Evolutionary conservation across 2,113 vertebrate species (phyloP), one percentile per base, ranked within the genome.

Genomic region (Haemorhous mexicanus): DNA sequence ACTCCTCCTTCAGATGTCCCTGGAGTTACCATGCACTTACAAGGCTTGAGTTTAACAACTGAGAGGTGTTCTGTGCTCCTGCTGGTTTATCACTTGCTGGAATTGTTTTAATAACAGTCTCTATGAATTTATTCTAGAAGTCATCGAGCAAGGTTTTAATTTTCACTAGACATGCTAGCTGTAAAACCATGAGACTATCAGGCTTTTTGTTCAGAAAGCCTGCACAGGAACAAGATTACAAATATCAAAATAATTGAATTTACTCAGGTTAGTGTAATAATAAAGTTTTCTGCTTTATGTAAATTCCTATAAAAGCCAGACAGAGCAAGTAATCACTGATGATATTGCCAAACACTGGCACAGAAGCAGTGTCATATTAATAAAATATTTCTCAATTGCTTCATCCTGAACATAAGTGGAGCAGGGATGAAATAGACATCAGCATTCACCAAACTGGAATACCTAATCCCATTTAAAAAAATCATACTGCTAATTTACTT

Each of bases 201-300:
- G 66, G 32, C 37, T 28, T 73, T 64, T 70, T 77, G 56, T 78
- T 82, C 78, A 75, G 62, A 91, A 85, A 79, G 33, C 44, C 66
- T 73, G 70, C 58, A 68, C 14, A 64, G 44, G 84, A 81, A 89
- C 53, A 75, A 87, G 53, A 93, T 35, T 82, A 72, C n/a, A 84
- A 82, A 93, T 91, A 90, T 26, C 44, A 87, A 55, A 47, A 56
- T 82, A 79, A 91, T 72, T 94, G 11, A 83, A 67, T 95, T 92
- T 41, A 58, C 17, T 69, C 28, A 70, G 55, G 75, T 76, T 88
- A 78, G 18, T 56, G 37, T 56, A 76, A 86, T 67, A 92, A 84
- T 55, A 78, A 77, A 78, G 70, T 94, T 95, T 91, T 86, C 76
- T 83, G 59, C 55, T 84, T 77, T 84, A 93, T 81, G 64, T 63